A percentile compares a stretch with the other conserved stretches of the same genome.
Conservation (phyloP, 2,113 vertebrate species). For the Rhodinocichla rosea region DNA sequence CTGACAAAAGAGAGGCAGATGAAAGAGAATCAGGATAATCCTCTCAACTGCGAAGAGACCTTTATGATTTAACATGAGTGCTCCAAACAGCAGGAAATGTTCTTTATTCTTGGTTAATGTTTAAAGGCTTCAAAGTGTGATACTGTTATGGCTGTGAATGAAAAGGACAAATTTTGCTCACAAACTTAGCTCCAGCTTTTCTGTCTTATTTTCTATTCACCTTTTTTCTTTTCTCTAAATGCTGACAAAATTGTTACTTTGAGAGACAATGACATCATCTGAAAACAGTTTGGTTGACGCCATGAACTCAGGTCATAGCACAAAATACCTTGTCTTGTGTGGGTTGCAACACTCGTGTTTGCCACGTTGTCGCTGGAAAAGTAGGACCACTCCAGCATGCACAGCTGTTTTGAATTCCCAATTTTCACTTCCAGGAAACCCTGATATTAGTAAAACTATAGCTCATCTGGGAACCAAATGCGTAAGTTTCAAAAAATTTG, state of each 20-base stretch:
- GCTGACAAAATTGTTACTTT: not conserved
- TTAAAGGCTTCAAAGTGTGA: conserved; percentile 16
- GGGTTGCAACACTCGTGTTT: not conserved
- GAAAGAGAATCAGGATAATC: conserved; percentile 42
- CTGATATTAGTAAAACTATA: not conserved
- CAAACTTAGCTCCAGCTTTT: not conserved
- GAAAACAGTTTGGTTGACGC: not conserved
- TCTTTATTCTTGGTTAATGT: conserved; percentile 44
- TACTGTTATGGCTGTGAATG: not conserved
- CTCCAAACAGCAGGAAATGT: conserved; percentile 4
- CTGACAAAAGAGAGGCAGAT: conserved; percentile 6
- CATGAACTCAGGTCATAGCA: not conserved
- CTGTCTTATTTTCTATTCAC: not conserved
- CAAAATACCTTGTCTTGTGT: not conserved
- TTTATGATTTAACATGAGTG: not conserved
- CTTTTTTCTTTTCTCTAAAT: not conserved
- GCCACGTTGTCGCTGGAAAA: not conserved
- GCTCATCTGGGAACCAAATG: not conserved
- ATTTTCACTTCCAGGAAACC: not conserved
- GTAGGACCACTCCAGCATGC: not conserved
- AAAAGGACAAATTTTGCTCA: not conserved
- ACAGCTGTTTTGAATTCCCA: not conserved
- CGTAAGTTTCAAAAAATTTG: not conserved
- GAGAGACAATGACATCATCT: not conserved
- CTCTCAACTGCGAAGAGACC: conserved; percentile 31